A percentile compares a stretch with the other conserved stretches of the same genome.
phyloP scores from a whole-genome alignment of 1,140 invertebrate genomes.

The Geopemphigus sp. region DNA sequence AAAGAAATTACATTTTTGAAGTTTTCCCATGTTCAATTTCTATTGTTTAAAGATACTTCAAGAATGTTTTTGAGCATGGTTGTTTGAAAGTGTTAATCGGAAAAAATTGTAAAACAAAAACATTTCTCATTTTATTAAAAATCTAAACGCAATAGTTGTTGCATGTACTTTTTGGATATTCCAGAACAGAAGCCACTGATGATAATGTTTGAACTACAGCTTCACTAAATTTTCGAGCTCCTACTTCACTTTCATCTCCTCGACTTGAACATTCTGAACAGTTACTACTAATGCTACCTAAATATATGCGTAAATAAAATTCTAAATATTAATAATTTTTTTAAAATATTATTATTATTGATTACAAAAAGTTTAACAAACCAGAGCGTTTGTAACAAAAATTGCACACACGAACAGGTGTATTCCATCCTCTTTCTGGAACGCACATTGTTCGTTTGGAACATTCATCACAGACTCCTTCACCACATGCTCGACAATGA shows the following conservation, averaged over 20 bases:
- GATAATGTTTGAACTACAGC: slow-evolving; percentile 64
- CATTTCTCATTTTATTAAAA: no score
- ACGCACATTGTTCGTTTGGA: slow-evolving; percentile 64
- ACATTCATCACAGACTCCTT: slow-evolving; percentile 70
- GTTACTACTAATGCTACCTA: slow-evolving; percentile 40
- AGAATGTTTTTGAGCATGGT: no score
- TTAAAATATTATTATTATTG: not conserved
- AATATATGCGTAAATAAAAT: not conserved
- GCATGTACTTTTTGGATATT: slow-evolving; percentile 60
- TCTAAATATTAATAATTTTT: not conserved
- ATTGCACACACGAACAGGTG: slow-evolving; percentile 69
- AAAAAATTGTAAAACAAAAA: not conserved
- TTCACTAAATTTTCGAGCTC: slow-evolving; percentile 65
- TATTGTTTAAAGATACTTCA: no score
- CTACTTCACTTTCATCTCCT: slow-evolving; percentile 59
- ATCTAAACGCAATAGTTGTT: slow-evolving; percentile 15
- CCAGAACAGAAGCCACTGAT: slow-evolving; percentile 61
- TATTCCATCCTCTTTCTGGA: slow-evolving; percentile 65
- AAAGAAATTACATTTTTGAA: no score
- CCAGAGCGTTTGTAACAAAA: slow-evolving; percentile 58
- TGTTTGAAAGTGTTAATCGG: no score
- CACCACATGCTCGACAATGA: slow-evolving; percentile 75
- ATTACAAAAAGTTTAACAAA: not conserved
- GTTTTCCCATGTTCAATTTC: no score
- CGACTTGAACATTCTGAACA: slow-evolving; percentile 43